Percentiles rank a stretch among this genome's conserved stretches.
These are phyloP conservation scores for Chrysolophus pictus DNA, from an alignment of 2,797 vertebrate species.

Conservation along the genomic window DNA sequence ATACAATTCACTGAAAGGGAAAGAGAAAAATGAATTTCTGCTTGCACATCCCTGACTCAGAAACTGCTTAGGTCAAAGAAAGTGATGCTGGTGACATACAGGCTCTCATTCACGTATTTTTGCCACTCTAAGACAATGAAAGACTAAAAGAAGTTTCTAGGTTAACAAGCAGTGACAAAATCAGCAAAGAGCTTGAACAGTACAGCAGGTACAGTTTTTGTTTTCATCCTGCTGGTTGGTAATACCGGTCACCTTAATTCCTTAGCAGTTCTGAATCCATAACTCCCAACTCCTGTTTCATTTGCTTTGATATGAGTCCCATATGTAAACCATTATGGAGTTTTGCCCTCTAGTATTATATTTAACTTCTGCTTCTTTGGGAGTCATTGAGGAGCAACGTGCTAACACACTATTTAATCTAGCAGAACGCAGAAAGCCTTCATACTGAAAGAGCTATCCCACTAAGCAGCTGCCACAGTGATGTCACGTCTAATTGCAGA, in stretches of 20 bases:
- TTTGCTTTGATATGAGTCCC: not conserved
- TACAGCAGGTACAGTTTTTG: not conserved
- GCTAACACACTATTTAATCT: not conserved
- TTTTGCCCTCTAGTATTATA: not conserved
- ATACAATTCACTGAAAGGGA: not conserved
- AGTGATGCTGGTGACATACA: not conserved
- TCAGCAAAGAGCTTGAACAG: not conserved
- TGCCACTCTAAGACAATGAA: not conserved
- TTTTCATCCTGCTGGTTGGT: not conserved
- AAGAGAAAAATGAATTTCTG: not conserved
- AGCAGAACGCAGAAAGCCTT: not conserved
- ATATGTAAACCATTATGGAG: not conserved
- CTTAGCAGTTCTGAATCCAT: not conserved
- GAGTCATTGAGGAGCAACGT: not conserved
- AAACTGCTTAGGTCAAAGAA: not conserved
- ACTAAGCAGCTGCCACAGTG: not conserved
- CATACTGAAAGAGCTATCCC: not conserved
- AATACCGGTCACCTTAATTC: not conserved
- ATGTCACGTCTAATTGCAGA: constrained; percentile 7
- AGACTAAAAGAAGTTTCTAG: not conserved
- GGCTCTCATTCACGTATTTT: not conserved
- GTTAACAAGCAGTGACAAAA: not conserved
- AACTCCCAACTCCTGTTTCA: not conserved
- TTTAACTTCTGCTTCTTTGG: not conserved
- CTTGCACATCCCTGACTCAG: not conserved